These are phyloP conservation scores for Ranitomeya variabilis DNA, from an alignment of 2,113 vertebrate species.

Conservation along the genomic window DNA sequence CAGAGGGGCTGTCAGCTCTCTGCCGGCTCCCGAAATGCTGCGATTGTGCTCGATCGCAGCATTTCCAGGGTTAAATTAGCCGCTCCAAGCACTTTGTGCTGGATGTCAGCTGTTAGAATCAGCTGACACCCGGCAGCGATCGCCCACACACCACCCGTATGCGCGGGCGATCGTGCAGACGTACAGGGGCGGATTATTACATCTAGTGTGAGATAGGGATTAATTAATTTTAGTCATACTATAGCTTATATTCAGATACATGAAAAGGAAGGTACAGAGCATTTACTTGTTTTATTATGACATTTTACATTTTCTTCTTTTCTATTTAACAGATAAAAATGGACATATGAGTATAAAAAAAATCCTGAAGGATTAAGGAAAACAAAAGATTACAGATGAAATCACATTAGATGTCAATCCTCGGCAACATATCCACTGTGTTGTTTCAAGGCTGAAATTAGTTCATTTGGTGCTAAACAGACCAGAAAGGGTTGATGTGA, in stretches of 20 bases:
- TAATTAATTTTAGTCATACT: not conserved
- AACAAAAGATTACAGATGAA: not conserved
- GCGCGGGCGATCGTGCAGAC: too few species aligned
- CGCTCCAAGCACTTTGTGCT: too few species aligned
- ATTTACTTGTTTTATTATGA: not conserved
- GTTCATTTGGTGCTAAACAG: constrained; percentile 37
- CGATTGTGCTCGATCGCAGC: too few species aligned
- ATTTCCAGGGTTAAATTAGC: too few species aligned
- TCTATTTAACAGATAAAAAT: not conserved
- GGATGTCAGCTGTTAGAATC: too few species aligned
- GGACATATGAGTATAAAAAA: not conserved
- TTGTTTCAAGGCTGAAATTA: constrained; percentile 24
- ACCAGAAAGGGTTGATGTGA: constrained; percentile 28
- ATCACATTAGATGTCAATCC: not conserved
- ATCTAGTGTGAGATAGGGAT: too few species aligned
- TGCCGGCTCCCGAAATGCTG: too few species aligned
- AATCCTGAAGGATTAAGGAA: not conserved
- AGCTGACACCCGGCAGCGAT: too few species aligned
- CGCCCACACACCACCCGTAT: too few species aligned
- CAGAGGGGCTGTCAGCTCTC: too few species aligned
- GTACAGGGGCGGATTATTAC: too few species aligned
- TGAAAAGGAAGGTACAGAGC: not conserved
- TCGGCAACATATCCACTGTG: not conserved
- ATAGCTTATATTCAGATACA: not conserved
- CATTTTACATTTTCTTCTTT: not conserved